Conservation (phyloP, 1,140 invertebrate genomes). For the Oedothorax gibbosus region DNA sequence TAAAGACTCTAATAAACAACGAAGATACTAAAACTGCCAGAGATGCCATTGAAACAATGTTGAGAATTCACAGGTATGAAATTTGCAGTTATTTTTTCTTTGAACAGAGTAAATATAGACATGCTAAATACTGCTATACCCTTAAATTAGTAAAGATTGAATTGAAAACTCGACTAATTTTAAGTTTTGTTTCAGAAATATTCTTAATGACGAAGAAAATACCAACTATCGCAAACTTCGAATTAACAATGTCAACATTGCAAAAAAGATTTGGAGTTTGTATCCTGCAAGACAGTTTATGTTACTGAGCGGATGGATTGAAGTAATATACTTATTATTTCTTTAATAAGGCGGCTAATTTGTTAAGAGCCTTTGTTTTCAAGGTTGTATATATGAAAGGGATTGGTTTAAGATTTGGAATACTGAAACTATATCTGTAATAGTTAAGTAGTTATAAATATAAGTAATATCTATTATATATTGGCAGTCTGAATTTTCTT, state of each 20-base stretch:
- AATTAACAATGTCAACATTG: not conserved
- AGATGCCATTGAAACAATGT: conserved; percentile 20
- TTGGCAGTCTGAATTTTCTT: too few relatives aligned
- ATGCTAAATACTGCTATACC: not conserved
- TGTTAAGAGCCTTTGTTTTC: too few relatives aligned
- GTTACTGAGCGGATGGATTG: conserved; percentile 10
- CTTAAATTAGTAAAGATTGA: not conserved
- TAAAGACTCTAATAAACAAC: not conserved
- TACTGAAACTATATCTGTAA: too few relatives aligned
- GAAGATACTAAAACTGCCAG: conserved; percentile 3
- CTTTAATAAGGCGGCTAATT: too few relatives aligned
- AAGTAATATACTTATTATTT: not conserved
- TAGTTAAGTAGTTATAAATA: too few relatives aligned
- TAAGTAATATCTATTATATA: too few relatives aligned
- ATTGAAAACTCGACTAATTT: not conserved
- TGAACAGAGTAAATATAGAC: too few relatives aligned
- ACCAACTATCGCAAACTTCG: not conserved
- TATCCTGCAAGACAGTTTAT: conserved; percentile 4
- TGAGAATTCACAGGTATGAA: conserved; percentile 26
- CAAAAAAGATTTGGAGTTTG: not conserved
- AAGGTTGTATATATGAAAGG: too few relatives aligned
- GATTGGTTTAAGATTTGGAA: too few relatives aligned
- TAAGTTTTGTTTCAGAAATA: conserved; percentile 15
- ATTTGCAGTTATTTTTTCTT: not conserved
- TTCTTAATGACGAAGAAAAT: conserved; percentile 5